These are phyloP conservation scores for Heliconius cydno DNA, from an alignment of 2,888 invertebrate species.

Conservation along the genomic window DNA sequence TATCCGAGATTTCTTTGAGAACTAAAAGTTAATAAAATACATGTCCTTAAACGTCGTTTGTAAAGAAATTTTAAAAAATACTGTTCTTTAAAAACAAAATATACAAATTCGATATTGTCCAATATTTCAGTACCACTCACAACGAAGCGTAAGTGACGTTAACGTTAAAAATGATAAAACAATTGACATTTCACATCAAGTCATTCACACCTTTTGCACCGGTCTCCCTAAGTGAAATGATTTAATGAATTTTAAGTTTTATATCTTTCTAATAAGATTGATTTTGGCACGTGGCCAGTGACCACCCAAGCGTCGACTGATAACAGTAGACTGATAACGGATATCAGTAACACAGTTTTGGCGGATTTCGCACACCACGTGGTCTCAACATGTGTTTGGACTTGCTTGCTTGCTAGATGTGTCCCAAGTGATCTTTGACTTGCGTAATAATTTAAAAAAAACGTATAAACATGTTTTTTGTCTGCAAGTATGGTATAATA, in stretches of 20 bases:
- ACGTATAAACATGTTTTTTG: background rate
- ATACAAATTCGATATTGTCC: background rate
- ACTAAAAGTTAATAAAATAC: no score
- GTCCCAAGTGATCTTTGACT: background rate
- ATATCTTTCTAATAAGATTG: background rate
- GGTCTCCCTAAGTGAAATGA: background rate
- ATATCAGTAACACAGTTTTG: slow-evolving; percentile 49
- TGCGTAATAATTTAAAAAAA: slow-evolving; percentile 2
- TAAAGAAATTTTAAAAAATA: no score
- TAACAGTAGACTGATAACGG: slow-evolving; percentile 48
- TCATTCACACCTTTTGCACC: slow-evolving; percentile 26
- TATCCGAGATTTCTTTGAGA: no score
- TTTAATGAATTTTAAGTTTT: slow-evolving; percentile 20
- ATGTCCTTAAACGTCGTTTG: no score
- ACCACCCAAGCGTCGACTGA: slow-evolving; percentile 48
- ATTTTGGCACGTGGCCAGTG: slow-evolving; percentile 10
- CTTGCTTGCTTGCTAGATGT: background rate
- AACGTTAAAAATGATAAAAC: slow-evolving; percentile 20
- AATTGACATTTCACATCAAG: slow-evolving; percentile 26
- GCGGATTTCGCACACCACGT: slow-evolving; percentile 47
- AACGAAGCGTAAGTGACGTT: background rate
- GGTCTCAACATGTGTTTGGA: slow-evolving; percentile 29
- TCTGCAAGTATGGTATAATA: background rate
- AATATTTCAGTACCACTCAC: background rate
- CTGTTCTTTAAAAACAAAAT: background rate